Evolutionary conservation across 2,888 invertebrate genomes (phyloP).

Genomic region (Pardosa pseudoannulata): DNA sequence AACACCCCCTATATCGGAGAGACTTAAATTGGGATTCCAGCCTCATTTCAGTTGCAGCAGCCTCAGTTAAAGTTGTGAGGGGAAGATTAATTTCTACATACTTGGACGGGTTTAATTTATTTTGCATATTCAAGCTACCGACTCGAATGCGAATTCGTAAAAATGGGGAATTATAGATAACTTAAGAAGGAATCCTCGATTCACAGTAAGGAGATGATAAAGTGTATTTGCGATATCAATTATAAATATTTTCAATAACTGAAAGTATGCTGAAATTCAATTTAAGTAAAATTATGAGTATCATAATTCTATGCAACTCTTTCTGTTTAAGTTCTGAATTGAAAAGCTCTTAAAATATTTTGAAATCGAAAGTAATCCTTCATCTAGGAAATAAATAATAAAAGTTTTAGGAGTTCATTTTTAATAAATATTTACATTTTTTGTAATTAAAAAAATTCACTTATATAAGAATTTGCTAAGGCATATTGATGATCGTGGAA

Average conservation of each 20-base stretch:
- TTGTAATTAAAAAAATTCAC: too few relatives aligned
- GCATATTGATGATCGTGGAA: too few relatives aligned
- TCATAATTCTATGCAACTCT: too few relatives aligned
- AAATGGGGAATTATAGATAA: not conserved
- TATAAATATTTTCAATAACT: not conserved
- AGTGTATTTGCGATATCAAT: not conserved
- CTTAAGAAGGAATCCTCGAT: not conserved
- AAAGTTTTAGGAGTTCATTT: too few relatives aligned
- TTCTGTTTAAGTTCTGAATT: too few relatives aligned
- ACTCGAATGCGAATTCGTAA: not conserved
- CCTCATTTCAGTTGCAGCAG: not conserved
- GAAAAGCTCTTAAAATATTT: too few relatives aligned
- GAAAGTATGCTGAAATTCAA: not conserved
- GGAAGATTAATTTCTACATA: not conserved
- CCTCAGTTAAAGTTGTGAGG: not conserved
- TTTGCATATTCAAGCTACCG: not conserved
- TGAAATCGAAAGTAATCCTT: too few relatives aligned
- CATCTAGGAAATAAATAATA: too few relatives aligned
- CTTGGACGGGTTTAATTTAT: not conserved
- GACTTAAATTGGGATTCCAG: slow-evolving; percentile 2
- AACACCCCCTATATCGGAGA: not conserved
- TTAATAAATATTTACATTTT: too few relatives aligned
- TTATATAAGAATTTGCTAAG: too few relatives aligned
- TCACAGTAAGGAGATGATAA: not conserved
- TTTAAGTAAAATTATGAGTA: too few relatives aligned